These are phyloP conservation scores for Drosophila ustulata DNA, from an alignment of 2,888 invertebrate species.

Conservation along the genomic window DNA sequence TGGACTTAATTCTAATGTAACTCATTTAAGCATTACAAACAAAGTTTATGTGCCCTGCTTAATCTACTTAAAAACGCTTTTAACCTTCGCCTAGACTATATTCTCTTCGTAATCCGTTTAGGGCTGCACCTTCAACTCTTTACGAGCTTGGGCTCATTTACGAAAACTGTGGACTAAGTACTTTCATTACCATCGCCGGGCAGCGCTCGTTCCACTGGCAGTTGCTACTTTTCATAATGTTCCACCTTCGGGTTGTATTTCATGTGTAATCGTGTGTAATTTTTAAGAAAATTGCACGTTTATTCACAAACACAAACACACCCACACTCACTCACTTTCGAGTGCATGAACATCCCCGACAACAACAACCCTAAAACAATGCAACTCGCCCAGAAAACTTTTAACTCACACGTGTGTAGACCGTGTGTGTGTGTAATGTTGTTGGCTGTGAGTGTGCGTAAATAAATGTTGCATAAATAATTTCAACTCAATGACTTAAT, in stretches of 20 bases:
- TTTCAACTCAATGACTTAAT: slow-evolving; percentile 81
- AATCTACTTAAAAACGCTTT: slow-evolving; percentile 5
- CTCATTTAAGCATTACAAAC: not conserved
- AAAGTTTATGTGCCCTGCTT: slow-evolving; percentile 4
- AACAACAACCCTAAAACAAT: slow-evolving; percentile 76
- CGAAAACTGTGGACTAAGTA: slow-evolving; percentile 17
- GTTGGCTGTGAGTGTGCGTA: slow-evolving; percentile 61
- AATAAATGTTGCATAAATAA: slow-evolving; percentile 82
- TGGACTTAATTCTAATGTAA: not conserved
- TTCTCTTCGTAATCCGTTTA: slow-evolving; percentile 34
- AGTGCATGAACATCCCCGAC: slow-evolving; percentile 45
- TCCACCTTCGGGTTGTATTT: slow-evolving; percentile 59
- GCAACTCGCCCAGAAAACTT: slow-evolving; percentile 60
- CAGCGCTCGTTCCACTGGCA: not conserved
- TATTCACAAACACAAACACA: slow-evolving; percentile 37
- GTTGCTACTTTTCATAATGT: slow-evolving; percentile 45
- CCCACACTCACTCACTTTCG: not conserved
- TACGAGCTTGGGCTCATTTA: slow-evolving; percentile 18
- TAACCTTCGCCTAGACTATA: not conserved
- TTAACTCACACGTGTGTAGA: slow-evolving; percentile 39
- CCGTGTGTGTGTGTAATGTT: slow-evolving; percentile 22
- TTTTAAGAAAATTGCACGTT: slow-evolving; percentile 82
- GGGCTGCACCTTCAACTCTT: slow-evolving; percentile 26
- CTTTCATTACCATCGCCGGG: slow-evolving; percentile 40
- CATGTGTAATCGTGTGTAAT: slow-evolving; percentile 83